Evolutionary conservation across 2,888 invertebrate species (phyloP).

Genomic region (Lathronympha strigana): DNA sequence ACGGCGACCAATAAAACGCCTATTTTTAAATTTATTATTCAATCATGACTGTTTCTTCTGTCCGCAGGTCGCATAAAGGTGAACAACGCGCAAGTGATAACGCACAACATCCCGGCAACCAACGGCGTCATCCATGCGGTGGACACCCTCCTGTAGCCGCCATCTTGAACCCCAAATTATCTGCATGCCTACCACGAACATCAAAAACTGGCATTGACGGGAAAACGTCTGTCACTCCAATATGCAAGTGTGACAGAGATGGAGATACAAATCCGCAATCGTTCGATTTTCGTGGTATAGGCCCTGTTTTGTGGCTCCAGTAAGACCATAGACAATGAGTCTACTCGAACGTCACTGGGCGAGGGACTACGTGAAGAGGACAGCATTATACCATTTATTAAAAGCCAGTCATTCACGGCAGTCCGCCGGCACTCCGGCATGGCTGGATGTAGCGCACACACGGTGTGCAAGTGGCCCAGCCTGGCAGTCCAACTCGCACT

Average conservation of each 20-base stretch:
- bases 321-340: constrained; percentile 11
- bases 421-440: no score
- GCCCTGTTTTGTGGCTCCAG: constrained; percentile 8
- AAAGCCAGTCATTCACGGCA: no score
- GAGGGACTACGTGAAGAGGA: constrained; percentile 5
- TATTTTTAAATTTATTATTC: not conserved
- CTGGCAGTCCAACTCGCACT: no score
- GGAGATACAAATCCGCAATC: no score
- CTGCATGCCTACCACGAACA: no score
- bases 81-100: constrained; percentile 91
- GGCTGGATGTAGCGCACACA: no score
- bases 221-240: no score
- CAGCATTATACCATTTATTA: constrained; percentile 9
- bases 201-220: no score
- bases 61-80: constrained; percentile 91
- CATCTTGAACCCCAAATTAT: constrained; percentile 39
- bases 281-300: no score
- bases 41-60: constrained; percentile 42
- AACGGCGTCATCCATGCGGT: constrained; percentile 95
- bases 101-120: constrained; percentile 94
- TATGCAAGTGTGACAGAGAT: no score
- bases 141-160: constrained; percentile 80
- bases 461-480: no score
- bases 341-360: not conserved
- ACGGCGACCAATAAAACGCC: no score